These are phyloP conservation scores for Micronycteris hirsuta DNA, from an alignment of 2,113 vertebrate species.

Conservation along the genomic window DNA sequence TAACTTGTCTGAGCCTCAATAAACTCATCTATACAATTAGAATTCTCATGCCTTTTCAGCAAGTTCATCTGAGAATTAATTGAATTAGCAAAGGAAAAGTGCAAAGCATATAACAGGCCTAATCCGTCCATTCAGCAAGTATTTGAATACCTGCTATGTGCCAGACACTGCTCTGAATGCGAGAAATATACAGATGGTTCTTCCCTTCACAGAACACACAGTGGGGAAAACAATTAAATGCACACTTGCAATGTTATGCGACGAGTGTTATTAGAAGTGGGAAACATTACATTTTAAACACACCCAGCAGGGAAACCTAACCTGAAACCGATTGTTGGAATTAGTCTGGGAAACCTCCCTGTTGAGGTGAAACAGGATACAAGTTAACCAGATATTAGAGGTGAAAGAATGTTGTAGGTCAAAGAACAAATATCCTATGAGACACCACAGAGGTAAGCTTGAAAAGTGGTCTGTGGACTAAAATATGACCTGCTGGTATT, in stretches of 20 bases:
- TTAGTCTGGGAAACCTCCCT: neutral
- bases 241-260: neutral
- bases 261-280: neutral
- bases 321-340: neutral
- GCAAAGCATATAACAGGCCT: neutral
- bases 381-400: neutral
- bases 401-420: neutral
- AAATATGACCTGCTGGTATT: neutral
- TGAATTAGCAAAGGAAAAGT: slow-evolving; percentile 34
- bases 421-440: neutral
- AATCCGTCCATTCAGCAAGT: slow-evolving; percentile 6
- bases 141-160: neutral
- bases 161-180: neutral
- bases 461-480: neutral
- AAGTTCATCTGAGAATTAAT: slow-evolving; percentile 34
- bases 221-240: neutral
- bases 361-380: neutral
- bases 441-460: neutral
- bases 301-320: neutral
- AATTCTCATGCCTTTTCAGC: slow-evolving; percentile 2
- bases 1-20: neutral
- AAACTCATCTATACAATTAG: slow-evolving; percentile 30
- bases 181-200: neutral
- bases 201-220: neutral
- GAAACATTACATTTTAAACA: neutral